These are phyloP conservation scores for Rousettus leschenaultii DNA, from an alignment of 2,113 vertebrate species.

Conservation along the genomic window DNA sequence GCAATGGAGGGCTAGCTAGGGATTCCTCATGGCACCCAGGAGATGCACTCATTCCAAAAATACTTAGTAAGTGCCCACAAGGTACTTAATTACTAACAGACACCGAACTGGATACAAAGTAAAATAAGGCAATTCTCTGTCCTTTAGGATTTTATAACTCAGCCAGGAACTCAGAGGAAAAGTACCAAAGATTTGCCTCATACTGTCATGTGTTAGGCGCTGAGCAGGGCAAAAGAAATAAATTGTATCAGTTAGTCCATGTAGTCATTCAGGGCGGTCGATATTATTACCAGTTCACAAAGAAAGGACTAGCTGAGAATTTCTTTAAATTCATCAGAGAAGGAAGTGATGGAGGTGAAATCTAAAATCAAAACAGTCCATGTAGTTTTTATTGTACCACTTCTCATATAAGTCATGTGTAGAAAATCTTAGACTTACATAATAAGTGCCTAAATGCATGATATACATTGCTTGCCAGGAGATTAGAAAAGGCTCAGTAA, in stretches of 20 bases:
- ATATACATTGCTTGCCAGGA: background rate
- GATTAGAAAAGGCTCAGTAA: background rate
- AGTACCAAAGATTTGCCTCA: background rate
- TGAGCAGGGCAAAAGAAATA: background rate
- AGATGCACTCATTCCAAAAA: background rate
- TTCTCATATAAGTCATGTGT: background rate
- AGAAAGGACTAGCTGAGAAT: background rate
- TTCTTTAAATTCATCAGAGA: background rate
- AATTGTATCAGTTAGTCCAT: background rate
- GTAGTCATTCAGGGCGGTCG: background rate
- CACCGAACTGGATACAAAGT: background rate
- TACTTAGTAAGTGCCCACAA: background rate
- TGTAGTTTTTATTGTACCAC: background rate
- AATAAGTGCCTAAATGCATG: background rate
- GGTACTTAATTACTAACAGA: conserved; percentile 25
- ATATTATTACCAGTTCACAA: background rate
- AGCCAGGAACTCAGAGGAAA: background rate
- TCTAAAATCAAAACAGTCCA: background rate
- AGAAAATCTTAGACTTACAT: background rate
- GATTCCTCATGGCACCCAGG: background rate
- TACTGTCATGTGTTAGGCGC: background rate
- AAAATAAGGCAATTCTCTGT: background rate
- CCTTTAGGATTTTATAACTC: conserved; percentile 8
- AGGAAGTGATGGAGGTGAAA: background rate
- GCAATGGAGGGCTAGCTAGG: background rate